Base-by-base conservation (phyloP, 2,888 invertebrate genomes). In the Ophion costatus region DNA sequence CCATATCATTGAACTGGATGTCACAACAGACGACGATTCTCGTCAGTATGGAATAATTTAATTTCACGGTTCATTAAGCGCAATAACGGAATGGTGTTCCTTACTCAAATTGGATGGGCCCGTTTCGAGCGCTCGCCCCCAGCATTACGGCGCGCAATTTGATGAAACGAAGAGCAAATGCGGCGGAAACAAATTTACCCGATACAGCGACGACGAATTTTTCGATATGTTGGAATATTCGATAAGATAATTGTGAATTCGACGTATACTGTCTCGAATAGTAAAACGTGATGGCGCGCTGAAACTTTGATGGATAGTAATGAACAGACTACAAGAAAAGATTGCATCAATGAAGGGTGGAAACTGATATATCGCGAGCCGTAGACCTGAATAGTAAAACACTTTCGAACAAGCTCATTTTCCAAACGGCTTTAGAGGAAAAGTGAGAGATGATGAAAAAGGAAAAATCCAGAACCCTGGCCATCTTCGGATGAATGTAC, bases 61-160 rank as follows among this genome's bases (percentile, higher is more conserved):
- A 88, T 87, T 87, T 82, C 61, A 82, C 69, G 83, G 78, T 66
- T 82, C 45, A 85, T 83, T 77, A 61, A 82, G 51, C 83, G 38
- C 63, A 33, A 33, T 63, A 67, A 45, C 77, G 66, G 67, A 51
- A 61, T n/a, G 59, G 57, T 74, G 63, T 29, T 63, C 51, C 70
- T 51, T 29, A 67, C 38, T 22, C 70, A 73, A 75, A 76, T 80
- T 76, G 66, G 81, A 56, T 56, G 74, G 61, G 70, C 22, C 24
- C 63, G 51, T 66, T 66, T 66, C 63, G 61, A 22, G 22, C 42
- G 38, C 20, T 22, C 38, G 38, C 22, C 38, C 59, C 20, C 29
- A 24, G 45, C 74, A 20, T 45, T 63, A 45, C 24, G 24, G 22
- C 64, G 17, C 6, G 24, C 64, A 63, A 51, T 74, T 74, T 51